Base-by-base conservation (phyloP, 2,113 vertebrate species). In the Cynocephalus volans region DNA sequence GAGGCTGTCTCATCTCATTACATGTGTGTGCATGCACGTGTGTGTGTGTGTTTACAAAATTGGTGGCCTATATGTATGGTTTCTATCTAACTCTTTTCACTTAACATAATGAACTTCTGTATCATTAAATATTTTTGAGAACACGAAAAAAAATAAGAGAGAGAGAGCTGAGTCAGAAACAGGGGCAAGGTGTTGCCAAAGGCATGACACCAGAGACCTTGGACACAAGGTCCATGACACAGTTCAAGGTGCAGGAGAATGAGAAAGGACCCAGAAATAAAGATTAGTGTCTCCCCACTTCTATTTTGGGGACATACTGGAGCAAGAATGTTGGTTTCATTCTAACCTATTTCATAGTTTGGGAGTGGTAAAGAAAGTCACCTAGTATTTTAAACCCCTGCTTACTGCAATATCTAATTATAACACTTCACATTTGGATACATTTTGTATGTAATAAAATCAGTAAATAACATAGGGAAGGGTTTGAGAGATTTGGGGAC, bases 341-440 rank as follows among this genome's bases (percentile, higher is more conserved):
- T 89, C 12, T 75, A 85, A 89, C 17, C 62, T 86, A n/a, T 76
- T 97, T 90, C 82, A 65, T 36, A 88, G 33, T 84, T 84, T 84
- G 58, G 10, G 72, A 33, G 2, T 89, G 75, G 28, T 84, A 83
- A 87, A 90, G 18, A 72, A 89, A 67, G 28, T 90, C 50, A 86
- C 41, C 93, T 77, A 86, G 24, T 77, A 88, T 93, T 95, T 85
- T 60, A 96, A 87, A 75, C 70, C 19, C 21, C 31, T 19, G 12
- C 79, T 76, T 28, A 70, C 41, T 88, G 36, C 5, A 77, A 52
- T 70, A 87, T n/a, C 33, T 86, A 95, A 82, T 36, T 48, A 90
- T 54, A 60, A 52, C 9, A 64, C 10, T 90, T 88, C 33, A 90
- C 14, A 54, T 83, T 73, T 90, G 48, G 84, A 28, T 77, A 80